A percentile compares a stretch with the other conserved stretches of the same genome.
Evolutionary conservation across 2,113 vertebrate species (phyloP).

Genomic region (Chlamydotis undulata): DNA sequence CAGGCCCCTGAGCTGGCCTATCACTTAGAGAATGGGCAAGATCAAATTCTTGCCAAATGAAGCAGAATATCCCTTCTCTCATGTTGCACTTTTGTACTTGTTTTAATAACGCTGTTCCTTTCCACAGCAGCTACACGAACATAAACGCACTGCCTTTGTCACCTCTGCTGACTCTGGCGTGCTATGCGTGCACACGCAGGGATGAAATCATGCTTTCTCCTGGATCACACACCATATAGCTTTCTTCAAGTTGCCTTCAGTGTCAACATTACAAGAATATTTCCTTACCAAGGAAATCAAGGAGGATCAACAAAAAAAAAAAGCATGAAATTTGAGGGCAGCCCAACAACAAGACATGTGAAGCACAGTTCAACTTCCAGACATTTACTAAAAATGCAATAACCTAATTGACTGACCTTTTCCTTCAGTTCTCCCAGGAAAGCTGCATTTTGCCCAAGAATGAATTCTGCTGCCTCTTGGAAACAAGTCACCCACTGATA

Average conservation of each 20-base stretch:
- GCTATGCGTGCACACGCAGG: fast-evolving
- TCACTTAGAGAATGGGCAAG: neutral
- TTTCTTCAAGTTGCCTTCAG: neutral
- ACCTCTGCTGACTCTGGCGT: neutral
- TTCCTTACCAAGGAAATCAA: neutral
- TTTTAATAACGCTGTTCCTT: neutral
- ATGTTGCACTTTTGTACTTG: neutral
- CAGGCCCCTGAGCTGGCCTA: neutral
- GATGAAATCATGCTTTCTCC: neutral
- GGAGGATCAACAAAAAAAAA: neutral
- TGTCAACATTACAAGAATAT: neutral
- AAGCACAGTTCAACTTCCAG: neutral
- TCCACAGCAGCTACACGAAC: neutral
- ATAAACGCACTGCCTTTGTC: neutral
- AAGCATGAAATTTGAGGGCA: neutral
- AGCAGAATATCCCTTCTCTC: neutral
- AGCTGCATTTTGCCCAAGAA: constrained; percentile 89
- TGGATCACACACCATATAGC: neutral
- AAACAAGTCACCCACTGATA: constrained; percentile 99
- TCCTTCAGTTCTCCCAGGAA: constrained; percentile 94
- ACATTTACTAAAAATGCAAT: neutral
- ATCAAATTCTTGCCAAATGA: neutral
- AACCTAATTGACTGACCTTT: constrained; percentile 78
- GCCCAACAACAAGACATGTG: neutral
- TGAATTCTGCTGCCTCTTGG: constrained; percentile 91